A percentile compares a stretch with the other conserved stretches of the same genome.
Conservation (phyloP, 2,888 invertebrate genomes). For the Carcina quercana region DNA sequence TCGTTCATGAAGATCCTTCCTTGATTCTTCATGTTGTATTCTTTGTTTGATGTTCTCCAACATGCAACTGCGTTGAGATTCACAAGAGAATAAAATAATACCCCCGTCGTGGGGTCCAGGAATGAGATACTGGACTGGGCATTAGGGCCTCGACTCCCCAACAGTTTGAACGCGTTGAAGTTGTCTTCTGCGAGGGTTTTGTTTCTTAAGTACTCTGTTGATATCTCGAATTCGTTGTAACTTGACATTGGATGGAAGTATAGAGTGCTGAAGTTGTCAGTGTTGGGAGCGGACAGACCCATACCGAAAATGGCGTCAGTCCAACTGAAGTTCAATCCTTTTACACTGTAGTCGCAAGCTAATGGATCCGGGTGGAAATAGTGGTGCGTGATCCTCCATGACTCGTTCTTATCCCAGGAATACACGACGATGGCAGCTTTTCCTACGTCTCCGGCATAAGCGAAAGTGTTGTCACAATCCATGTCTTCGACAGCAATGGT, state of each 20-base stretch:
- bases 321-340: conserved; percentile 82
- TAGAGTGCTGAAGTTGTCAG: conserved; percentile 79
- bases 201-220: conserved; percentile 78
- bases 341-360: conserved; percentile 82
- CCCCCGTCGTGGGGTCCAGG: conserved; percentile 80
- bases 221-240: conserved; percentile 84
- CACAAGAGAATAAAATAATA: conserved; percentile 83
- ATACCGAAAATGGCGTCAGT: conserved; percentile 85
- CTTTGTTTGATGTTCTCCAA: conserved; percentile 81
- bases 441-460: conserved; percentile 82
- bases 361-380: conserved; percentile 82
- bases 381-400: conserved; percentile 84
- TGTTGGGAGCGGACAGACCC: conserved; percentile 77
- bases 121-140: conserved; percentile 84
- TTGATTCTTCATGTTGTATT: conserved; percentile 80
- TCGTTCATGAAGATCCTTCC: conserved; percentile 82
- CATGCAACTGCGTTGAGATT: conserved; percentile 86
- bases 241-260: conserved; percentile 89
- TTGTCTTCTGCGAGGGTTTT: conserved; percentile 68
- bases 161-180: conserved; percentile 77
- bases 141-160: conserved; percentile 82
- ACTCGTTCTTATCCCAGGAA: conserved; percentile 80
- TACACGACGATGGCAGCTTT: conserved; percentile 83
- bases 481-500: conserved; percentile 85
- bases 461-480: conserved; percentile 81